These are phyloP conservation scores for Limnephilus auricula DNA, from an alignment of 2,888 invertebrate genomes.

Conservation along the genomic window DNA sequence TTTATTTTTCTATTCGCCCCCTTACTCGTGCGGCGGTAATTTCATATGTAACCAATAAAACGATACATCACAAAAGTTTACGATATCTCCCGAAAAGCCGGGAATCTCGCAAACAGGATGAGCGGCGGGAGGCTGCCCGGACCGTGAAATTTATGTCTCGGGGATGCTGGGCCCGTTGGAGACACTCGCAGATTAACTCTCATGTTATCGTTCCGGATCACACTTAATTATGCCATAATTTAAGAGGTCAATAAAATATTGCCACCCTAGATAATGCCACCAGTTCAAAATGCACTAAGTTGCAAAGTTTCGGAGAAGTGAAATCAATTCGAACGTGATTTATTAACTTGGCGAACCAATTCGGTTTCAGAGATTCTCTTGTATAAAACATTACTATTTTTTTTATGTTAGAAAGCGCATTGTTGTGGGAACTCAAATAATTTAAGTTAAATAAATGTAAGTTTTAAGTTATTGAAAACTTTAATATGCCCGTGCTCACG, in stretches of 20 bases:
- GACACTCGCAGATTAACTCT: conserved; percentile 58
- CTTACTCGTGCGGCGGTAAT: conserved; percentile 56
- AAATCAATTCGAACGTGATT: background rate
- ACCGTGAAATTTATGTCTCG: conserved; percentile 63
- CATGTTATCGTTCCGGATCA: conserved; percentile 59
- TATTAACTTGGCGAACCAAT: background rate
- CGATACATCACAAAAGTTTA: conserved; percentile 66
- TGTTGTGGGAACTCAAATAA: too few relatives aligned
- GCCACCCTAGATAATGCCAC: conserved; percentile 10
- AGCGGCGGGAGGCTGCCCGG: conserved; percentile 56
- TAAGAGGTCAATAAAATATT: conserved; percentile 57
- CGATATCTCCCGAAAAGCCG: conserved; percentile 62
- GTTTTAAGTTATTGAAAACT: too few relatives aligned
- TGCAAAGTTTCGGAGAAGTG: background rate
- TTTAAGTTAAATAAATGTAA: too few relatives aligned
- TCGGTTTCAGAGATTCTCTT: background rate
- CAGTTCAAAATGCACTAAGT: background rate
- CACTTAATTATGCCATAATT: conserved; percentile 63
- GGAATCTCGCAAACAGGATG: conserved; percentile 65
- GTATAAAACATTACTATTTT: too few relatives aligned
- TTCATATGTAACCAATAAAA: conserved; percentile 66
- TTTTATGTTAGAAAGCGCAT: too few relatives aligned
- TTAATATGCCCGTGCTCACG: too few relatives aligned
- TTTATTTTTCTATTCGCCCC: conserved; percentile 48
- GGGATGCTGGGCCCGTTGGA: conserved; percentile 36